Percentiles rank a stretch among this genome's conserved stretches.
These are phyloP conservation scores for Ashinkailepas kermadecensis DNA, from an alignment of 2,888 invertebrate species.

Conservation along the genomic window DNA sequence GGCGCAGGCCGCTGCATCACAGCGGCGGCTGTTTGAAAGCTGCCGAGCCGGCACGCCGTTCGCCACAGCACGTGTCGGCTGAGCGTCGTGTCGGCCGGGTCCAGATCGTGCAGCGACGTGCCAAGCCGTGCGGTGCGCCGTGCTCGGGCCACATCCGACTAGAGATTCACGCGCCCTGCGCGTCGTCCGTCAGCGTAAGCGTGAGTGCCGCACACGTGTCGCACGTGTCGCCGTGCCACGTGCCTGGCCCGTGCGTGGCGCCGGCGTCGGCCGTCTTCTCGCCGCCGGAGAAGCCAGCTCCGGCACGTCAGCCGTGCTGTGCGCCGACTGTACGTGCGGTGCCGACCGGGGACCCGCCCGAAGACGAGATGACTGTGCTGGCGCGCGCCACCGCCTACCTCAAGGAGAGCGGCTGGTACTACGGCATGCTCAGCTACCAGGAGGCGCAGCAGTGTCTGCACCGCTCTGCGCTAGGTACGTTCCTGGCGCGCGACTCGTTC, in stretches of 20 bases:
- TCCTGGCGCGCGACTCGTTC: constrained; percentile 70
- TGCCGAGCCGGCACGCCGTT: background rate
- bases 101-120: background rate
- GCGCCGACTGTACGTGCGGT: background rate
- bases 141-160: constrained; percentile 1
- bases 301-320: background rate
- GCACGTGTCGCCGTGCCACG: too few species aligned
- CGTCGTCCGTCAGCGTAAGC: background rate
- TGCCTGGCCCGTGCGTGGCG: background rate
- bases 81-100: background rate
- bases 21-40: background rate
- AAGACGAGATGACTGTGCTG: constrained; percentile 9
- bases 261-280: background rate
- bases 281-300: background rate
- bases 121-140: background rate
- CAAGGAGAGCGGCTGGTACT: constrained; percentile 58
- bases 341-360: background rate
- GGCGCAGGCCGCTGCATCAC: constrained; percentile 15
- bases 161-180: background rate
- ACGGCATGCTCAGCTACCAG: constrained; percentile 65
- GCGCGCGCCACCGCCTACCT: background rate
- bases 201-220: background rate
- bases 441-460: constrained; percentile 55
- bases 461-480: constrained; percentile 61
- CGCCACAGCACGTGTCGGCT: background rate